These are phyloP conservation scores for Empis stercorea DNA, from an alignment of 2,888 invertebrate species.

Conservation along the genomic window DNA sequence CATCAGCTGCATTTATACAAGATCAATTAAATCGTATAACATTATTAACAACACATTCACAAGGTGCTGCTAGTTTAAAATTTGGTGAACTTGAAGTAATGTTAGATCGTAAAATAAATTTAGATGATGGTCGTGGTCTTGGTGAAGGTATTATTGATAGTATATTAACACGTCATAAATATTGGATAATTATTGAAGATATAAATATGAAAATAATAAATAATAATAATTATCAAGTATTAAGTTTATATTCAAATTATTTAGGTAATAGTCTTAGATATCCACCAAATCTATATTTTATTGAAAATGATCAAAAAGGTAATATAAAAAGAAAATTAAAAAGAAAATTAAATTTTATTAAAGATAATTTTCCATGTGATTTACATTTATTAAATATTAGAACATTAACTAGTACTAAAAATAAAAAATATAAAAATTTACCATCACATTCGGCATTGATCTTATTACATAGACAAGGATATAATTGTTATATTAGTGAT, in stretches of 20 bases:
- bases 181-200: slow-evolving; percentile 73
- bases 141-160: slow-evolving; percentile 93
- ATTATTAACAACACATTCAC: slow-evolving; percentile 75
- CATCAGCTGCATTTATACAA: slow-evolving; percentile 78
- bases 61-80: slow-evolving; percentile 80
- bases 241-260: slow-evolving; percentile 58
- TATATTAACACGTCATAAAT: slow-evolving; percentile 62
- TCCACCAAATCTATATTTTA: slow-evolving; percentile 61
- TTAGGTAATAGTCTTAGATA: slow-evolving; percentile 67
- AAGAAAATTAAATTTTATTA: slow-evolving; percentile 38
- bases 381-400: slow-evolving; percentile 67
- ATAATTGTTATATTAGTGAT: slow-evolving; percentile 48
- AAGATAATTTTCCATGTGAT: slow-evolving; percentile 56
- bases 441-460: slow-evolving; percentile 62
- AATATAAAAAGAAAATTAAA: slow-evolving; percentile 38
- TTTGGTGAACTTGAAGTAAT: slow-evolving; percentile 87
- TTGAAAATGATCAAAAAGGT: slow-evolving; percentile 50
- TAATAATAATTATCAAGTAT: slow-evolving; percentile 37
- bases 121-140: slow-evolving; percentile 92
- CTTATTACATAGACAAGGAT: slow-evolving; percentile 67
- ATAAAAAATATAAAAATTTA: slow-evolving; percentile 60
- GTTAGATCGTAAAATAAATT: slow-evolving; percentile 83
- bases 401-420: slow-evolving; percentile 62
- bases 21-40: slow-evolving; percentile 60
- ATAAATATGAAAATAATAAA: slow-evolving; percentile 15